These are phyloP conservation scores for Tokudaia tokunoshimensis DNA, from an alignment of 2,797 vertebrate genomes.

Conservation along the genomic window DNA sequence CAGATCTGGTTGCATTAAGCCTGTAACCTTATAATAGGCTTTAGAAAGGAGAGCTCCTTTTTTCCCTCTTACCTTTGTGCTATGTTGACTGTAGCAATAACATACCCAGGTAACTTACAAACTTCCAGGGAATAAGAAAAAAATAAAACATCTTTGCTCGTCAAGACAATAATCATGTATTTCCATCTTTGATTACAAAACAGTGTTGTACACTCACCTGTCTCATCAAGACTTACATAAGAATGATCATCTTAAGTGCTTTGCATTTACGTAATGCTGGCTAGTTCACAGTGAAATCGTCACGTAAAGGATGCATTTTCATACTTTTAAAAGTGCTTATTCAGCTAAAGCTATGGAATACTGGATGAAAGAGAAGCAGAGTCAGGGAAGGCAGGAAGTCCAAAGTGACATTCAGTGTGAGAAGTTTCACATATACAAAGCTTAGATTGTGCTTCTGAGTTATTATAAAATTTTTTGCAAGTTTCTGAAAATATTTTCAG, in stretches of 20 bases:
- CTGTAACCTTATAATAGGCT: neutral
- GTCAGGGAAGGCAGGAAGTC: neutral
- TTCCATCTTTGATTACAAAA: slow-evolving; percentile 85
- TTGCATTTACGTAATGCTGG: slow-evolving; percentile 67
- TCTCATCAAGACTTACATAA: slow-evolving; percentile 80
- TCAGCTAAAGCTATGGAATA: slow-evolving; percentile 74
- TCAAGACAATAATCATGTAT: slow-evolving; percentile 79
- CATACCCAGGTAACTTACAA: neutral
- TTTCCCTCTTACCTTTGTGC: slow-evolving; percentile 3
- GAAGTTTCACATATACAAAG: slow-evolving; percentile 41
- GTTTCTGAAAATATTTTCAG: slow-evolving; percentile 62
- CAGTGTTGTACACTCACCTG: slow-evolving; percentile 61
- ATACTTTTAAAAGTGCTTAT: slow-evolving; percentile 58
- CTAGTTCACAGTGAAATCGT: slow-evolving; percentile 72
- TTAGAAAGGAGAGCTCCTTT: neutral
- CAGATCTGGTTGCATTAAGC: neutral
- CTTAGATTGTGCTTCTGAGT: slow-evolving; percentile 60
- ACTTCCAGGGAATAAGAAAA: slow-evolving; percentile 58
- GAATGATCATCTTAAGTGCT: slow-evolving; percentile 72
- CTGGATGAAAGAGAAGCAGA: neutral
- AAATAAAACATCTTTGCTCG: slow-evolving; percentile 39
- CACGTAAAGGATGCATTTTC: slow-evolving; percentile 47
- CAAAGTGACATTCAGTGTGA: neutral
- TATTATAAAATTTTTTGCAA: slow-evolving; percentile 52
- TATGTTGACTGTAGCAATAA: neutral